Evolutionary conservation across 2,888 invertebrate species (phyloP).

Genomic region (Agrochola litura): DNA sequence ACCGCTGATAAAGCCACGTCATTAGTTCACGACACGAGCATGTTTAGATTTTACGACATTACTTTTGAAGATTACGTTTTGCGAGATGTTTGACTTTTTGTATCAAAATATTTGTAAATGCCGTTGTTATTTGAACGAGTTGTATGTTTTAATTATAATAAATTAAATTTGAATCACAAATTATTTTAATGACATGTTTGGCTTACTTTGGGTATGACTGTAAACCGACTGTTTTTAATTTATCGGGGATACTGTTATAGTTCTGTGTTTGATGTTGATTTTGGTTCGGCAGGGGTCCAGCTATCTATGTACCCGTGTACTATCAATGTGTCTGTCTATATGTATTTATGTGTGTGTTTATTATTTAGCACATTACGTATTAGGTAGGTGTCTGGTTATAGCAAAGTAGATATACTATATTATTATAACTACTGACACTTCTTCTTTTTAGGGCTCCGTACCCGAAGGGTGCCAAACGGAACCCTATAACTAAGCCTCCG

Average conservation of each 20-base stretch:
- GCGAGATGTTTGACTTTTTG: not conserved
- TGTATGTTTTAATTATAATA: not conserved
- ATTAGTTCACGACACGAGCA: not conserved
- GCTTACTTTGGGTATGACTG: not conserved
- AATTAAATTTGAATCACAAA: not conserved
- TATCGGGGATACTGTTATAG: not conserved
- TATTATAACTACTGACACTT: not conserved
- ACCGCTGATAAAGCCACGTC: not conserved
- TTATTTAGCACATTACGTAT: not conserved
- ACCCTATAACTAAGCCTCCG: too few species aligned
- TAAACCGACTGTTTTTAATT: not conserved
- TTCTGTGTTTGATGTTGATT: not conserved
- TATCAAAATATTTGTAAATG: constrained; percentile 1
- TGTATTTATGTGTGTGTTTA: not conserved
- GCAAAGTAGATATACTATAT: not conserved
- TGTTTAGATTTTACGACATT: not conserved
- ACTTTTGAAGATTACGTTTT: not conserved
- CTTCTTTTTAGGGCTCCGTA: too few species aligned
- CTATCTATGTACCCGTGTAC: not conserved
- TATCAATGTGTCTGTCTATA: too few species aligned
- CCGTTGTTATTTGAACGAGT: not conserved
- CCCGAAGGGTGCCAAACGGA: too few species aligned
- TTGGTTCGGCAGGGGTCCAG: not conserved
- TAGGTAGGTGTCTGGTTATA: not conserved
- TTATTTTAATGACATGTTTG: not conserved